phyloP scores from a whole-genome alignment of 2,888 invertebrate species.

The Eupithecia exiguata region DNA sequence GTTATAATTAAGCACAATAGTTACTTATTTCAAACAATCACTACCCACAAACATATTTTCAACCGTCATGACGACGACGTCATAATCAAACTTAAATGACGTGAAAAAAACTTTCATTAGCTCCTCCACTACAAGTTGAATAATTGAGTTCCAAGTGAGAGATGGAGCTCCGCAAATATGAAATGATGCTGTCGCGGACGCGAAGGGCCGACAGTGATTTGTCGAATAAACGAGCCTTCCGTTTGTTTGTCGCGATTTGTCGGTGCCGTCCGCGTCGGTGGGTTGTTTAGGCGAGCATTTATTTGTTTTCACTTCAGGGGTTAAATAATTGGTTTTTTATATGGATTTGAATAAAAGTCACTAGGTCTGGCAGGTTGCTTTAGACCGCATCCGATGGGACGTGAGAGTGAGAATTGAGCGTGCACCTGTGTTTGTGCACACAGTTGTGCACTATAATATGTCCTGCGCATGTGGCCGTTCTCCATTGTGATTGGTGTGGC shows the following conservation, averaged over 20 bases:
- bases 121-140: slow-evolving; percentile 59
- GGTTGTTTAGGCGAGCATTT: slow-evolving; percentile 9
- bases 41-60: neutral
- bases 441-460: too few relatives aligned
- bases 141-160: slow-evolving; percentile 75
- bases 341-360: neutral
- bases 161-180: slow-evolving; percentile 78
- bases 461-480: too few relatives aligned
- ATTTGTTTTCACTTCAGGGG: slow-evolving; percentile 1
- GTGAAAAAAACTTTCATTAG: neutral
- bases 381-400: neutral
- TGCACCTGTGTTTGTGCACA: too few relatives aligned
- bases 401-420: neutral
- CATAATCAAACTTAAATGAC: slow-evolving; percentile 2
- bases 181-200: slow-evolving; percentile 71
- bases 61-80: neutral
- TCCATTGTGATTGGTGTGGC: too few relatives aligned
- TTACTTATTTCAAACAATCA: neutral
- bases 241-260: slow-evolving; percentile 36
- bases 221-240: slow-evolving; percentile 26
- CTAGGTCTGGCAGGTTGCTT: neutral
- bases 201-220: slow-evolving; percentile 49
- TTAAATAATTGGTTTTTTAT: neutral
- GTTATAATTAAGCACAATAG: neutral
- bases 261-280: slow-evolving; percentile 8